Evolutionary conservation across 2,888 invertebrate genomes (phyloP).

Genomic region (Nymphalis c-album): DNA sequence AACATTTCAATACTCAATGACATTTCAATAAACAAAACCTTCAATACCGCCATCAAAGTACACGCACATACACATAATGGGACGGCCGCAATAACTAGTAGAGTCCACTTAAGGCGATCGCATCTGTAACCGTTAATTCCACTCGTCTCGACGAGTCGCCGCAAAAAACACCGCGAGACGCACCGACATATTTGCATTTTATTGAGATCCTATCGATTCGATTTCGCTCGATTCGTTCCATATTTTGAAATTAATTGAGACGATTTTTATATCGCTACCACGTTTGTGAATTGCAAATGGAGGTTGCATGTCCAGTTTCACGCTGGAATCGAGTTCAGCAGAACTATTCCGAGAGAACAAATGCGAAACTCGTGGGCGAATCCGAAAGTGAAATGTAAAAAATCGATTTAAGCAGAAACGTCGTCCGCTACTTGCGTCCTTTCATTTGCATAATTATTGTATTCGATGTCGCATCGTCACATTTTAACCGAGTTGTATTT

Average conservation of each 20-base stretch:
- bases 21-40: conserved; percentile 13
- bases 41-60: conserved; percentile 5
- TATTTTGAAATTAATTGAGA: conserved; percentile 15
- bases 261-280: conserved; percentile 6
- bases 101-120: conserved; percentile 24
- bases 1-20: background rate
- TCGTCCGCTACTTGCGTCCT: background rate
- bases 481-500: too few relatives aligned
- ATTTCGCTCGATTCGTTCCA: conserved; percentile 18
- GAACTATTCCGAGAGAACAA: background rate
- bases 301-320: conserved; percentile 8
- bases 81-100: conserved; percentile 12
- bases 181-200: conserved; percentile 9
- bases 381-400: conserved; percentile 10
- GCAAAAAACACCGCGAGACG: conserved; percentile 28
- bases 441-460: background rate
- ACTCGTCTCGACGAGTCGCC: conserved; percentile 28
- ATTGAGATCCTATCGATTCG: conserved; percentile 11
- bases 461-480: too few relatives aligned
- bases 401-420: background rate
- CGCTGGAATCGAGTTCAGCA: background rate
- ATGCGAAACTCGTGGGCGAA: background rate
- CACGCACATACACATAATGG: conserved; percentile 8
- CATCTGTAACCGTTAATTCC: conserved; percentile 38
- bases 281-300: background rate